A percentile compares a stretch with the other conserved stretches of the same genome.
These are phyloP conservation scores for Microcebus griseorufus DNA, from an alignment of 2,113 vertebrate species.

Conservation along the genomic window DNA sequence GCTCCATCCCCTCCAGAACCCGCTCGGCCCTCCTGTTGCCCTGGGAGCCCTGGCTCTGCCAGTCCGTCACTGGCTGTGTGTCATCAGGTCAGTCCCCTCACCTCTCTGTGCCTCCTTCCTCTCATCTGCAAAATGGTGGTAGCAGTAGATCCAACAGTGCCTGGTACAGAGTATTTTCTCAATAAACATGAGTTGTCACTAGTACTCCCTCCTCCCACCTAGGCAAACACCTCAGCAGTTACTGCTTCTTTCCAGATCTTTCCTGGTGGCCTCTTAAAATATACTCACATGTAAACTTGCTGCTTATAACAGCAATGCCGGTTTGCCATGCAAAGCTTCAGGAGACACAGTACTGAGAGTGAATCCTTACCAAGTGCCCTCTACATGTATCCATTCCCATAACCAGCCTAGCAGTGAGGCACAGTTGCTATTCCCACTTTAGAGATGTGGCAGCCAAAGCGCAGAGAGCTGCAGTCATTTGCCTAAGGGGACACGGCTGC, in stretches of 20 bases:
- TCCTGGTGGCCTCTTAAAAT: no score
- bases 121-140: no score
- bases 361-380: no score
- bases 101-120: background rate
- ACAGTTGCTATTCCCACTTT: background rate
- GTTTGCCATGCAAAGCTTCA: no score
- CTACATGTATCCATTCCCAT: background rate
- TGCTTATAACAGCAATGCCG: no score
- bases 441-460: background rate
- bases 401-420: background rate
- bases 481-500: background rate
- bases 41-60: background rate
- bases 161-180: background rate
- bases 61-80: background rate
- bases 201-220: no score
- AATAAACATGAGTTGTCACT: background rate
- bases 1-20: background rate
- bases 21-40: background rate
- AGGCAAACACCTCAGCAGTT: no score
- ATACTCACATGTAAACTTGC: no score
- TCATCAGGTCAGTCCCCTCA: background rate
- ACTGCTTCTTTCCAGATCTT: no score
- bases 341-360: background rate
- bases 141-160: no score
- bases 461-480: background rate